A percentile compares a stretch with the other conserved stretches of the same genome.
phyloP scores from a whole-genome alignment of 1,140 invertebrate species.

The Daktulosphaira vitifoliae region DNA sequence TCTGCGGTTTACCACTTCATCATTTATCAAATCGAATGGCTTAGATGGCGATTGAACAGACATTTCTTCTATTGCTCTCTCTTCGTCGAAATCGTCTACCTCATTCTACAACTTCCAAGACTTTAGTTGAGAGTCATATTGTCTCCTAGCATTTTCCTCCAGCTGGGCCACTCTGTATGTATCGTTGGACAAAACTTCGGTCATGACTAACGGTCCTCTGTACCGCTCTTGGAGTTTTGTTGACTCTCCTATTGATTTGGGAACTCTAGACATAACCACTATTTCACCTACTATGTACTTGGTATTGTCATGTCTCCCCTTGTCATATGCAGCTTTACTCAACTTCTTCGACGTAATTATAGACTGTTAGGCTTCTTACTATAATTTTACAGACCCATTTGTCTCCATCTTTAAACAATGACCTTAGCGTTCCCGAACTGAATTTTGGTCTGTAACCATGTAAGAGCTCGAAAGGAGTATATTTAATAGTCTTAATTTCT shows the following conservation, averaged over 20 bases:
- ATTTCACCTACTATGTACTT: background rate
- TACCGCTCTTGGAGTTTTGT: background rate
- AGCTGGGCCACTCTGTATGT: background rate
- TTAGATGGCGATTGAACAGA: too few relatives aligned
- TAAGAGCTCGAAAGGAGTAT: background rate
- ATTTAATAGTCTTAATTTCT: background rate
- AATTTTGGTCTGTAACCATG: slow-evolving; percentile 3
- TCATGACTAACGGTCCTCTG: background rate
- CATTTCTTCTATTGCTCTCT: too few relatives aligned
- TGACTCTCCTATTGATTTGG: background rate
- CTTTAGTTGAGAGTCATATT: too few relatives aligned
- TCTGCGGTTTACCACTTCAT: too few relatives aligned
- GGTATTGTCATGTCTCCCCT: background rate
- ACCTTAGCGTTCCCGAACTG: too few relatives aligned
- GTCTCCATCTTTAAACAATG: background rate
- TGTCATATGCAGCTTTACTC: background rate
- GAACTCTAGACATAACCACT: background rate
- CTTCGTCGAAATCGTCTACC: too few relatives aligned
- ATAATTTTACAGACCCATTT: background rate
- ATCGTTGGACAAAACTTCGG: background rate
- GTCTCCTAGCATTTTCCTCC: too few relatives aligned
- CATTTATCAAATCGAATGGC: too few relatives aligned
- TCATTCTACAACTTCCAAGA: too few relatives aligned
- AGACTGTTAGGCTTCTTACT: background rate
- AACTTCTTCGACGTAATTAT: background rate